Conservation (phyloP, 2,888 invertebrate species). For the Schrankia costaestrigalis region DNA sequence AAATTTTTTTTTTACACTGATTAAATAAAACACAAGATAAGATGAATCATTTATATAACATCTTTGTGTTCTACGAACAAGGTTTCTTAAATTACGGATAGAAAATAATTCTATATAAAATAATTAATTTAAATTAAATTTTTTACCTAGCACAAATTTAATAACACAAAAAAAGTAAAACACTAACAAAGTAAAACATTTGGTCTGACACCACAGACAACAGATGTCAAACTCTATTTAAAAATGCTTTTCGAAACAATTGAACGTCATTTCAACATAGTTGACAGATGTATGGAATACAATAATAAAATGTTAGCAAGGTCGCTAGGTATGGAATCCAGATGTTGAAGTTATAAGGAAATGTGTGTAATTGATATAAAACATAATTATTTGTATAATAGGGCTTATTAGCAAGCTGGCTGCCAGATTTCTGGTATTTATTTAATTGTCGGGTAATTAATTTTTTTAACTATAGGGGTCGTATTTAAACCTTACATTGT, state of each 20-base stretch:
- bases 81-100: too few relatives aligned
- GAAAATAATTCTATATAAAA: neutral
- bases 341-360: constrained; percentile 27
- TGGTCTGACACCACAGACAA: constrained; percentile 24
- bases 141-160: too few relatives aligned
- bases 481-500: too few relatives aligned
- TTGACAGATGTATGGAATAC: constrained; percentile 28
- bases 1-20: too few relatives aligned
- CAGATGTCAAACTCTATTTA: constrained; percentile 30
- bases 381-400: constrained; percentile 4
- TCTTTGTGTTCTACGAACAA: too few relatives aligned
- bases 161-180: neutral
- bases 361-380: constrained; percentile 4
- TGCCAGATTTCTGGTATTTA: constrained; percentile 3
- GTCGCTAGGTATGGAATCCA: constrained; percentile 21
- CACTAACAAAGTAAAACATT: constrained; percentile 18
- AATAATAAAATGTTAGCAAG: constrained; percentile 32
- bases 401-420: constrained; percentile 5
- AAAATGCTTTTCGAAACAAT: constrained; percentile 29
- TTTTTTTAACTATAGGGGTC: neutral
- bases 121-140: neutral
- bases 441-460: neutral
- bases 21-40: too few relatives aligned
- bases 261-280: constrained; percentile 18
- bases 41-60: too few relatives aligned